These are phyloP conservation scores for Alexandromys oeconomus DNA, from an alignment of 2,797 vertebrate species.

Conservation along the genomic window DNA sequence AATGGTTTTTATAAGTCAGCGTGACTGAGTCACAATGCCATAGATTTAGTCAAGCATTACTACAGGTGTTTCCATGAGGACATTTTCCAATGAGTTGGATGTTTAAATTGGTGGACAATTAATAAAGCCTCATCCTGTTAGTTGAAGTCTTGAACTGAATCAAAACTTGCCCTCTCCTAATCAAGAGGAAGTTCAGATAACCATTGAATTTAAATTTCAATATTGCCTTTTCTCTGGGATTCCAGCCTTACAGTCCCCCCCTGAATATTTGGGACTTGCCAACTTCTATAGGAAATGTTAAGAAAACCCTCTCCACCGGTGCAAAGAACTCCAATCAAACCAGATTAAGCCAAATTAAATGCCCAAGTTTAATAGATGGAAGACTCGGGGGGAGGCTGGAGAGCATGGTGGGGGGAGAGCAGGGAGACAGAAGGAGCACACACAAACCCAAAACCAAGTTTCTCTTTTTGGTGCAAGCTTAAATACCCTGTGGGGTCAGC, in stretches of 20 bases:
- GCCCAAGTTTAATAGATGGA: no score
- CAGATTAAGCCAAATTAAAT: no score
- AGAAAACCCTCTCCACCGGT: no score
- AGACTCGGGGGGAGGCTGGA: no score
- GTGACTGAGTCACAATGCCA: neutral
- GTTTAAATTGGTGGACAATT: neutral
- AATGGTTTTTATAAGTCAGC: neutral
- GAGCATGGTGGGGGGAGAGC: no score
- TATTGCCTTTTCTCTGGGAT: neutral
- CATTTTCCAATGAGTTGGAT: neutral
- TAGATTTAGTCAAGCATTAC: neutral
- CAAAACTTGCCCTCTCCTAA: neutral
- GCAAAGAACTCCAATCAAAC: no score
- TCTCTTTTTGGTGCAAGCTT: no score
- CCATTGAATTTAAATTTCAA: neutral
- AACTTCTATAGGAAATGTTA: neutral
- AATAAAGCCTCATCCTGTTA: slow-evolving; percentile 1
- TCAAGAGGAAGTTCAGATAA: slow-evolving; percentile 24
- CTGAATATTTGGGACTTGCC: neutral
- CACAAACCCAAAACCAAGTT: no score
- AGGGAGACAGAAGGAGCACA: no score
- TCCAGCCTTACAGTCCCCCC: neutral
- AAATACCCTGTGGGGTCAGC: no score
- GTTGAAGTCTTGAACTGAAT: neutral
- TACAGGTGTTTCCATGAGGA: neutral